Conservation (phyloP, 2,113 vertebrate species). For the Neodontobutis hainanensis region DNA sequence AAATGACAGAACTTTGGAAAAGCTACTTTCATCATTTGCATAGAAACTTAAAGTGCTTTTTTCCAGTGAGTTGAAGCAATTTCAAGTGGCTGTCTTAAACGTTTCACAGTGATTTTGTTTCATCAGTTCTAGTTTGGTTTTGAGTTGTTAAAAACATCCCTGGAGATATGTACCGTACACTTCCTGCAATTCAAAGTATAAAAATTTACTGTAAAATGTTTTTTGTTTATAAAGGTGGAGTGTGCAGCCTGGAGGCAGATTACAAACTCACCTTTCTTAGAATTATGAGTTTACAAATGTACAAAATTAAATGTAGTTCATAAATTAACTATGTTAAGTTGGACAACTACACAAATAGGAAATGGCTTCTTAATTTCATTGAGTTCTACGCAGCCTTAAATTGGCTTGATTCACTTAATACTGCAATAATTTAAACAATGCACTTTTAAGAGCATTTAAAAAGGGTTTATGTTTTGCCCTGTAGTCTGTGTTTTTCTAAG, state of each 20-base stretch:
- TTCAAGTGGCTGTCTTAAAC: constrained; percentile 22
- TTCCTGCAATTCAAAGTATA: constrained; percentile 2
- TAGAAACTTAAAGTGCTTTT: constrained; percentile 1
- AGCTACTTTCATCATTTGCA: no score
- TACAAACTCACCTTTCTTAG: neutral
- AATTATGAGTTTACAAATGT: neutral
- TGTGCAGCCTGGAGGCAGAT: neutral
- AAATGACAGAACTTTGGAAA: constrained; percentile 9
- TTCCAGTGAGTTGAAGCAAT: constrained; percentile 15
- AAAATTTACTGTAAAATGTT: constrained; percentile 2
- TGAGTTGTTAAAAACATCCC: constrained; percentile 17
- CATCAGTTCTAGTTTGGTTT: constrained; percentile 16
- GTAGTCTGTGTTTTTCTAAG: constrained; percentile 1
- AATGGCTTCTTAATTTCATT: no score
- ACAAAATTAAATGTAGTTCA: no score
- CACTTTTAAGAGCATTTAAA: no score
- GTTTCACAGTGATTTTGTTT: constrained; percentile 17
- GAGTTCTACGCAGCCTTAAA: no score
- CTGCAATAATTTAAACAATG: no score
- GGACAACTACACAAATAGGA: no score
- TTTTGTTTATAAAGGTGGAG: neutral
- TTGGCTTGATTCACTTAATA: no score
- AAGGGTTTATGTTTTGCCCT: neutral
- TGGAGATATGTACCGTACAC: neutral
- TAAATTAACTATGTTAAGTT: no score